A percentile compares a stretch with the other conserved stretches of the same genome.
These are phyloP conservation scores for Mythimna loreyi DNA, from an alignment of 2,888 invertebrate genomes.

Conservation along the genomic window DNA sequence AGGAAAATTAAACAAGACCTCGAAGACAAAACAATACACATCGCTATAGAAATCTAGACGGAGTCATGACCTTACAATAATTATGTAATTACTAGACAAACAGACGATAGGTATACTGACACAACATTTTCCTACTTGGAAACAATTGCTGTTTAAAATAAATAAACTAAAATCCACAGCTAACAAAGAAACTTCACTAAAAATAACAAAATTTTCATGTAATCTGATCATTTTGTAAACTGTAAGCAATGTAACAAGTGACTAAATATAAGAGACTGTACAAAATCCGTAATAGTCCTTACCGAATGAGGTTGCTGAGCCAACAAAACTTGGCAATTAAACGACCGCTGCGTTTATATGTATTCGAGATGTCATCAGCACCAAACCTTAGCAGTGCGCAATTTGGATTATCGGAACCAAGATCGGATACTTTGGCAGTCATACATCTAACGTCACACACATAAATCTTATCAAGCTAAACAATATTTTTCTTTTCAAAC, in stretches of 20 bases:
- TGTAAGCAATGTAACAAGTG: background rate
- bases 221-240: background rate
- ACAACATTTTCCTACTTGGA: background rate
- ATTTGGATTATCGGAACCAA: conserved; percentile 50
- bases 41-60: conserved; percentile 7
- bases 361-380: conserved; percentile 20
- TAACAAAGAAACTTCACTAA: background rate
- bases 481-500: conserved; percentile 29
- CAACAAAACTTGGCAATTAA: conserved; percentile 14
- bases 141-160: background rate
- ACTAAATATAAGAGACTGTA: background rate
- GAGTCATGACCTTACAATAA: conserved; percentile 10
- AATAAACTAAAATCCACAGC: background rate
- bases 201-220: background rate
- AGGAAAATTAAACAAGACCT: conserved; percentile 11
- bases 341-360: conserved; percentile 1
- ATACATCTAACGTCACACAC: conserved; percentile 29
- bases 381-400: conserved; percentile 29
- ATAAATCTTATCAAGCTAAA: conserved; percentile 19
- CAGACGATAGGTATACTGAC: background rate
- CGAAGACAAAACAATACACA: background rate
- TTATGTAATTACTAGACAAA: background rate
- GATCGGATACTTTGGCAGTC: conserved; percentile 33
- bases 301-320: conserved; percentile 9
- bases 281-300: background rate